Evolutionary conservation across 2,888 invertebrate genomes (phyloP), one percentile per base, ranked within the genome.

Genomic region (Caenorhabditis uteleia): DNA sequence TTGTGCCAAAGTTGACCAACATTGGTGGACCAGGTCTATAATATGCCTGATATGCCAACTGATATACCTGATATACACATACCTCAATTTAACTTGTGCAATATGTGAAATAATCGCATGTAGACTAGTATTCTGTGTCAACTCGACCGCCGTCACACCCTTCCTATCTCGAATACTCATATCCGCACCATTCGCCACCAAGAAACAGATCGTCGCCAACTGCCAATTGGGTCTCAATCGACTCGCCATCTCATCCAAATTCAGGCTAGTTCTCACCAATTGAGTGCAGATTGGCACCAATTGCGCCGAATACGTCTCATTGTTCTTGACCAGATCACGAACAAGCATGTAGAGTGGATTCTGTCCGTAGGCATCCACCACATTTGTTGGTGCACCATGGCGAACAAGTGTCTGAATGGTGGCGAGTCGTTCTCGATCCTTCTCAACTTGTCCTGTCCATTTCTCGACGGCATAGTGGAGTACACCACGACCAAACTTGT

Each of bases 231-330:
- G 73, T 26, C 66, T 53, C 21, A 68, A 53, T 47, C 65, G 45
- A 38, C 61, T 59, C 14, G 70, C 68, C 62, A 73, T 62, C 27
- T 73, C 70, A 42, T 70, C 73, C 29, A 73, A 51, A 21, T 68
- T 67, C 65, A 68, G 18, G 29, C 59, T 62, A 12, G 68, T 57
- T 5, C 51, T 44, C 18, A 59, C 59, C 14, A 68, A 47, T 44
- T 58, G 54, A 18, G 54, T 38, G 31, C 60, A 56, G 1, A 68
- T 49, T 2, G 62, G 59, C 18, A 55, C 46, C 34, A 59, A 27
- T 10, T 43, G 26, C 0, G 40, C 8, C 14, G 62, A 40, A 21
- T 40, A 46, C 12, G 38, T 33, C 20, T 64, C 64, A 14, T 54
- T 58, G 5, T 49, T 36, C 25, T 50, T 50, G 21, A 54, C 26